phyloP scores from a whole-genome alignment of 1,140 invertebrate genomes.

The Ceratina japonica region DNA sequence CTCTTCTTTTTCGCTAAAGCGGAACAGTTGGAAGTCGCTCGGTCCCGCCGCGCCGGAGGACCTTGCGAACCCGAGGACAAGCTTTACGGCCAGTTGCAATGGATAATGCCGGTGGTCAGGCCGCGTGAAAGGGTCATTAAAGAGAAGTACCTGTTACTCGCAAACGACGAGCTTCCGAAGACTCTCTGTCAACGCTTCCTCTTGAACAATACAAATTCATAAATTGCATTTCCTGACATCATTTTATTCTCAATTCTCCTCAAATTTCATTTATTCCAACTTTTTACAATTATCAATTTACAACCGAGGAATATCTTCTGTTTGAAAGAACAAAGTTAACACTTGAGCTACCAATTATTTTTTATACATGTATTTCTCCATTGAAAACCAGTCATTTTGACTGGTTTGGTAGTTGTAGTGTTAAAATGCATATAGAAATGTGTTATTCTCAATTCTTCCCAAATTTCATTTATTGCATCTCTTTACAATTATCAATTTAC shows the following conservation, averaged over 20 bases:
- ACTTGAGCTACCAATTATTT: no score
- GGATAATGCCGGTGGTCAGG: constrained; percentile 34
- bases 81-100: constrained; percentile 38
- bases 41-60: neutral
- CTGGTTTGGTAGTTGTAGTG: no score
- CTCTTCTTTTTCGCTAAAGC: neutral
- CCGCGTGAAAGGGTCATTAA: constrained; percentile 46
- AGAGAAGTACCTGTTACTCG: constrained; percentile 41
- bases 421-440: no score
- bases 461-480: no score
- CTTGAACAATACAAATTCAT: neutral
- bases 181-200: neutral
- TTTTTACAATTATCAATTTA: neutral
- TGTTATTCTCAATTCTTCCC: no score
- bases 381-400: no score
- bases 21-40: constrained; percentile 25
- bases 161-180: neutral
- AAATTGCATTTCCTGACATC: no score
- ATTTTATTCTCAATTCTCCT: no score
- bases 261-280: no score
- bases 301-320: neutral
- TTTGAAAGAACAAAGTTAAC: neutral
- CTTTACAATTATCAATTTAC: neutral
- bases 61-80: constrained; percentile 20
- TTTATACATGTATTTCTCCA: no score